These are phyloP conservation scores for Heliocidaris tuberculata DNA, from an alignment of 35 echinoderm and acorn worm species.

Conservation along the genomic window DNA sequence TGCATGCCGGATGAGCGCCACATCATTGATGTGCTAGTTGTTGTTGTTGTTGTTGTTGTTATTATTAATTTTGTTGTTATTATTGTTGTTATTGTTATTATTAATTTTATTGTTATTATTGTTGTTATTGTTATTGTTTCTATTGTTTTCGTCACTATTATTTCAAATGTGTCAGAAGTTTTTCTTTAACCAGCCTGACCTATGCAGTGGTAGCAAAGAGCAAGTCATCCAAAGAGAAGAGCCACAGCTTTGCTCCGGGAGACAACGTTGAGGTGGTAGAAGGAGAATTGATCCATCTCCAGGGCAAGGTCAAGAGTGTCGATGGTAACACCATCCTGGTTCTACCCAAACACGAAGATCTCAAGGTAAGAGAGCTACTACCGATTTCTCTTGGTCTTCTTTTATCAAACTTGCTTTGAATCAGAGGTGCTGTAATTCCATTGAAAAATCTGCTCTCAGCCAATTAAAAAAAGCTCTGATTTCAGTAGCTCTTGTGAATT, in stretches of 20 bases:
- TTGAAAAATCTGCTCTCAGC: too few species aligned
- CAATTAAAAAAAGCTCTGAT: too few species aligned
- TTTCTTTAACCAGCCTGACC: not conserved
- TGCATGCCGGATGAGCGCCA: too few species aligned
- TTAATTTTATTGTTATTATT: not conserved
- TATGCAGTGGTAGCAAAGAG: conserved; percentile 65
- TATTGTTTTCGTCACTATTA: too few species aligned
- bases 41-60: too few species aligned
- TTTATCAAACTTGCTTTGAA: not conserved
- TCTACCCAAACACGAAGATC: conserved; percentile 94
- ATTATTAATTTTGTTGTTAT: too few species aligned
- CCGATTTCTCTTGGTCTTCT: not conserved
- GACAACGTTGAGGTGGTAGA: conserved; percentile 96
- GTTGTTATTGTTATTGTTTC: not conserved
- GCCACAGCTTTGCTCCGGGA: conserved; percentile 92
- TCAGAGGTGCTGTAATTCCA: too few species aligned
- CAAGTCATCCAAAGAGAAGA: conserved; percentile 60
- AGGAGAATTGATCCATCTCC: conserved; percentile 93
- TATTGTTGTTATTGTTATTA: too few species aligned
- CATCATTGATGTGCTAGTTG: too few species aligned
- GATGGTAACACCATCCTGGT: conserved; percentile 92
- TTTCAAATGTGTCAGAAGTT: not conserved
- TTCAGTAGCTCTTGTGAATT: too few species aligned
- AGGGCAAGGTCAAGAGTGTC: conserved; percentile 85
- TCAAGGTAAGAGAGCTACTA: conserved; percentile 66